A percentile compares a stretch with the other conserved stretches of the same genome.
phyloP scores from a whole-genome alignment of 2,888 invertebrate genomes.

The Dynastes tityus region DNA sequence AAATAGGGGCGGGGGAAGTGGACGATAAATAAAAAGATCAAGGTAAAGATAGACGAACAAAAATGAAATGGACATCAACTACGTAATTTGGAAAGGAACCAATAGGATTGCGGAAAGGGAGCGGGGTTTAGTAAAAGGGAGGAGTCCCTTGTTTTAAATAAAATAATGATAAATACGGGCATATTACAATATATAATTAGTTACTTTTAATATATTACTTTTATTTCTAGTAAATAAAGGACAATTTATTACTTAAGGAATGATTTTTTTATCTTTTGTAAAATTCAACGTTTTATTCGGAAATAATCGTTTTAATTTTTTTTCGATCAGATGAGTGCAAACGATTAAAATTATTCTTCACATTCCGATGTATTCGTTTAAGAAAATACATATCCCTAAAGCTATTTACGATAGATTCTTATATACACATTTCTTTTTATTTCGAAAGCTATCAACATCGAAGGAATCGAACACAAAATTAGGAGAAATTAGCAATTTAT shows the following conservation, averaged over 20 bases:
- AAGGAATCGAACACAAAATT: neutral
- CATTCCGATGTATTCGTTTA: neutral
- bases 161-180: constrained; percentile 5
- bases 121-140: neutral
- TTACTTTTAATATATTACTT: no score
- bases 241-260: no score
- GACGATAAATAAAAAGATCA: constrained; percentile 24
- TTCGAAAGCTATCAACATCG: neutral
- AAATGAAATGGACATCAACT: neutral
- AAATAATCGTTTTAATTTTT: neutral
- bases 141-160: neutral
- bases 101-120: neutral
- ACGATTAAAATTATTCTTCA: neutral
- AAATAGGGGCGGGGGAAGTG: constrained; percentile 25
- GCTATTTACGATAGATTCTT: neutral
- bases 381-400: neutral
- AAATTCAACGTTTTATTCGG: neutral
- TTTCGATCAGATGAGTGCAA: no score
- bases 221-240: no score
- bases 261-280: no score
- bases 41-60: neutral
- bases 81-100: neutral
- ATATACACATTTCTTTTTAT: neutral
- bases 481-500: no score
- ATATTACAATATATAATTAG: no score